A percentile compares a stretch with the other conserved stretches of the same genome.
phyloP scores from a whole-genome alignment of 2,888 invertebrate genomes.

The Strigamia maritima region DNA sequence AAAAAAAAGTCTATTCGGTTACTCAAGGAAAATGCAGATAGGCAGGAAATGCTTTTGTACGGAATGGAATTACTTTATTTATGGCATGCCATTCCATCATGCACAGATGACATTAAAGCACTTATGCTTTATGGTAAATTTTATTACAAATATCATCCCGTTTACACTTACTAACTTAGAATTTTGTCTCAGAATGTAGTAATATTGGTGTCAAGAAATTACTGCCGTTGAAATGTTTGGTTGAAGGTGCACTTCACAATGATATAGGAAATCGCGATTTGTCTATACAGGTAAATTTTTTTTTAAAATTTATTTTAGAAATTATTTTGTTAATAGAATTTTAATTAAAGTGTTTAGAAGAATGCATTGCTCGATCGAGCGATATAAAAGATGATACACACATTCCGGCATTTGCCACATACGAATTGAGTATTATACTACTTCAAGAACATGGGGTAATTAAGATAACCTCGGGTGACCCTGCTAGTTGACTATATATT shows the following conservation, averaged over 20 bases:
- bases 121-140: background rate
- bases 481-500: background rate
- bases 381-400: slow-evolving; percentile 56
- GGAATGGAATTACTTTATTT: slow-evolving; percentile 65
- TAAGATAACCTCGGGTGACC: background rate
- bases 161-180: background rate
- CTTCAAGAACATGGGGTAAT: slow-evolving; percentile 53
- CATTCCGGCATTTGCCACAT: slow-evolving; percentile 64
- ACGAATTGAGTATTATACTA: slow-evolving; percentile 61
- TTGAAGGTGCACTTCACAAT: background rate
- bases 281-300: background rate
- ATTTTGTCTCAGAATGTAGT: background rate
- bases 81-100: slow-evolving; percentile 66
- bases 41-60: slow-evolving; percentile 59
- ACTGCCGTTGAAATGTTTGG: background rate
- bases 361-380: background rate
- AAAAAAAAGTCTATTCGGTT: background rate
- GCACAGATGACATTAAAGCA: slow-evolving; percentile 51
- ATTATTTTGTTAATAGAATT: background rate
- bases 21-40: slow-evolving; percentile 48
- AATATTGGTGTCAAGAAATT: background rate
- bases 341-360: background rate
- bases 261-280: background rate
- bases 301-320: background rate
- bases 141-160: background rate